A percentile compares a stretch with the other conserved stretches of the same genome.
Evolutionary conservation across 1,140 invertebrate genomes (phyloP).

Genomic region (Hormaphis cornu): DNA sequence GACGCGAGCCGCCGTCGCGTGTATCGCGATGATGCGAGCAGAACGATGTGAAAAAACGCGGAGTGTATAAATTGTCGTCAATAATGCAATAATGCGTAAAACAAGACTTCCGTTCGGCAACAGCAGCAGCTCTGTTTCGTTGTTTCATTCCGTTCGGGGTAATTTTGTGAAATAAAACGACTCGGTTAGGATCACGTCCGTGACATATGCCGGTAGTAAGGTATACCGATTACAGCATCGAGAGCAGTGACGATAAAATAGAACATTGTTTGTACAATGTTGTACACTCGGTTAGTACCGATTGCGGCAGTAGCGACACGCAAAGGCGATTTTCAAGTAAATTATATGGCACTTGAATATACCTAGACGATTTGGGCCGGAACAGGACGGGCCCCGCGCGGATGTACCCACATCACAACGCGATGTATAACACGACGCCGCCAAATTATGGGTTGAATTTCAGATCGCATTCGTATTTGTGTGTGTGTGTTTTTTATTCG

Average conservation of each 20-base stretch:
- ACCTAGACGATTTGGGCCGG: background rate
- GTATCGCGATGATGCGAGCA: background rate
- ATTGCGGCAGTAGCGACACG: background rate
- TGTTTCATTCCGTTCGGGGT: background rate
- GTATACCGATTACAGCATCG: background rate
- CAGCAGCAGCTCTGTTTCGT: background rate
- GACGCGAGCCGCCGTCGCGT: too few species aligned
- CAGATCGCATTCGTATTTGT: background rate
- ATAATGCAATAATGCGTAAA: background rate
- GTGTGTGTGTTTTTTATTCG: too few species aligned
- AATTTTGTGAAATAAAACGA: background rate
- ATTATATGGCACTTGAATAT: background rate
- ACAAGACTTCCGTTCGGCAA: background rate
- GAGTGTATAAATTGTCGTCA: background rate
- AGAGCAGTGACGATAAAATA: too few species aligned
- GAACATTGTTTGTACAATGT: too few species aligned
- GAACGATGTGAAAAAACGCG: background rate
- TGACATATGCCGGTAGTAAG: background rate
- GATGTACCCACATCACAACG: background rate
- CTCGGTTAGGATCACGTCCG: background rate
- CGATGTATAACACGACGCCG: background rate
- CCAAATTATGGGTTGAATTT: slow-evolving; percentile 9
- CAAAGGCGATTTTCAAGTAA: background rate
- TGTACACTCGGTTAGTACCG: too few species aligned
- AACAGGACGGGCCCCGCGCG: background rate